phyloP scores from a whole-genome alignment of 37 sponge, comb jelly and placozoan species.

The Mnemiopsis leidyi region DNA sequence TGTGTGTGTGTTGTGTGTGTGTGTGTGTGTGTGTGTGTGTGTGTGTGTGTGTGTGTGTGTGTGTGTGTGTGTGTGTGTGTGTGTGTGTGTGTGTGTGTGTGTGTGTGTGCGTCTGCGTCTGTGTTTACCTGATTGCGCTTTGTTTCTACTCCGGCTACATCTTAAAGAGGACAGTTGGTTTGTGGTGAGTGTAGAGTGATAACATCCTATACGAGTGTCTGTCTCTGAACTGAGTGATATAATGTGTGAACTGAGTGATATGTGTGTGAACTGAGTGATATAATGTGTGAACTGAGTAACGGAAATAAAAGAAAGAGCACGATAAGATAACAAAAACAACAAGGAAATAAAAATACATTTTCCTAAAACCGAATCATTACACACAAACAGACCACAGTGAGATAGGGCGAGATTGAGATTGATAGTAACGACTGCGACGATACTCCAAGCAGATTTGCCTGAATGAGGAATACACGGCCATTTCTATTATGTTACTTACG shows the following conservation, averaged over 20 bases:
- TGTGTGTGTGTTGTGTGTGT: no score
- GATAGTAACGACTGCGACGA: not conserved
- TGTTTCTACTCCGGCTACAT: not conserved
- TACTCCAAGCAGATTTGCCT: not conserved
- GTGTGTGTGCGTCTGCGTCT: not conserved
- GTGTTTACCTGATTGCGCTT: not conserved
- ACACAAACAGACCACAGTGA: no score
- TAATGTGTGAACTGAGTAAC: no score
- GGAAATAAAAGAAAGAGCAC: no score
- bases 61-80: no score
- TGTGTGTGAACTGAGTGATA: not conserved
- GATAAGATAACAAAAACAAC: no score
- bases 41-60: no score
- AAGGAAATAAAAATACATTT: no score
- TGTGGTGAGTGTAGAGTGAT: not conserved
- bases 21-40: no score
- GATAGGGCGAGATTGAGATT: no score
- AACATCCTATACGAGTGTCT: not conserved
- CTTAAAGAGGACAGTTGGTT: not conserved
- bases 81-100: no score
- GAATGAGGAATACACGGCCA: not conserved
- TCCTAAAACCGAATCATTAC: no score
- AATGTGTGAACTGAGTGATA: not conserved
- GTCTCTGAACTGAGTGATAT: not conserved
- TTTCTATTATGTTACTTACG: not conserved